Conservation (phyloP, 2,113 vertebrate species). For the Halcyon malimbica region DNA sequence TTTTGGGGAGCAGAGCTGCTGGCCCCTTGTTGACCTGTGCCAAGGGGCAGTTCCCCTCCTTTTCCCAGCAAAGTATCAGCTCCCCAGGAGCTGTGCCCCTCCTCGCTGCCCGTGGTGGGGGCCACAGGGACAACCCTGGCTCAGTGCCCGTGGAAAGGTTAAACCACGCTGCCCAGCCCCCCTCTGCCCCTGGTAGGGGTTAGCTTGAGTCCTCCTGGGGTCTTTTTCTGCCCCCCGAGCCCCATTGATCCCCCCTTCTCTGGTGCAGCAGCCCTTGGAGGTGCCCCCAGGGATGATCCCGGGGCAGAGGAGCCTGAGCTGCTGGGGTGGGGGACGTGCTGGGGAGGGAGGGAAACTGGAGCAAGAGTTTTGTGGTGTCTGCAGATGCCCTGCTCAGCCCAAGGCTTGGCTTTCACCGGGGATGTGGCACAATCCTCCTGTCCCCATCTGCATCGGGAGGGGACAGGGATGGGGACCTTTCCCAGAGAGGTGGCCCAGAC, state of each 20-base stretch:
- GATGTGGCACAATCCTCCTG: not conserved
- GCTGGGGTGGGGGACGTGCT: rapidly evolving
- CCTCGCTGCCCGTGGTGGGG: rapidly evolving
- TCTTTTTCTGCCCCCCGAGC: not conserved
- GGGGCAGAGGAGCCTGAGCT: not conserved
- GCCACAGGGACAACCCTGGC: rapidly evolving
- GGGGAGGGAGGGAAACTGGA: not conserved
- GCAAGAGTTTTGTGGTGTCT: rapidly evolving
- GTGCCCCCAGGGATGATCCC: not conserved
- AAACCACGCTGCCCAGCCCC: not conserved
- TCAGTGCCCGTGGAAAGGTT: too few species aligned
- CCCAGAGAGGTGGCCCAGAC: not conserved
- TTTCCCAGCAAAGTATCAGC: not conserved
- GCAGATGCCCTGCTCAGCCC: not conserved
- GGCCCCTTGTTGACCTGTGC: rapidly evolving
- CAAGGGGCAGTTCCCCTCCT: rapidly evolving
- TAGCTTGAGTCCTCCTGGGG: rapidly evolving
- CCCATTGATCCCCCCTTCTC: rapidly evolving
- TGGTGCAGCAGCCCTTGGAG: rapidly evolving
- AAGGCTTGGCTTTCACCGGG: rapidly evolving
- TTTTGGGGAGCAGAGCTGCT: not conserved
- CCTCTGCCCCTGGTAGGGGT: not conserved
- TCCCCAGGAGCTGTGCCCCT: not conserved
- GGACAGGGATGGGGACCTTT: rapidly evolving
- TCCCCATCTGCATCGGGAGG: rapidly evolving